Conservation (phyloP, 53 echinoderm and acorn worm species). For the Antedon mediterranea region DNA sequence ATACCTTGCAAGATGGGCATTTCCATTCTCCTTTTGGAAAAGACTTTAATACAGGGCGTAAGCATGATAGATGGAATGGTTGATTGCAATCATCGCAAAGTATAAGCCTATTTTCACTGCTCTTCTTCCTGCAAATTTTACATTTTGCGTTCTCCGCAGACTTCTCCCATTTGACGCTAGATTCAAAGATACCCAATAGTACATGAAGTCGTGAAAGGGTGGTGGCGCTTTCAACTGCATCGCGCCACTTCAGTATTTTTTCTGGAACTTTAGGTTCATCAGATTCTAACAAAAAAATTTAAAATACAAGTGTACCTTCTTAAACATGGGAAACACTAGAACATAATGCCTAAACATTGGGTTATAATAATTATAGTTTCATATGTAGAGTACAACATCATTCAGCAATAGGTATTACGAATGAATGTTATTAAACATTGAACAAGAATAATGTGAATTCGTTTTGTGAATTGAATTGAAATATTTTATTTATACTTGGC, state of each 20-base stretch:
- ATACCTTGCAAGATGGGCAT: constrained; percentile 89
- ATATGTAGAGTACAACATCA: too few relatives aligned
- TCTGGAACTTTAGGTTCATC: constrained; percentile 18
- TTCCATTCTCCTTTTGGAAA: constrained; percentile 66
- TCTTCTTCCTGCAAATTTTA: constrained; percentile 89
- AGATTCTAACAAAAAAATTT: constrained; percentile 5
- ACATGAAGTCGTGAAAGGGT: constrained; percentile 74
- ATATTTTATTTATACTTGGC: too few relatives aligned
- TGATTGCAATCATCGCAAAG: constrained; percentile 89
- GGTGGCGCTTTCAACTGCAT: constrained; percentile 26
- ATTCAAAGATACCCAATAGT: constrained; percentile 60
- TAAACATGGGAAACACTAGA: too few relatives aligned
- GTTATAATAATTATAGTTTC: too few relatives aligned
- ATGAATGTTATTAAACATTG: too few relatives aligned
- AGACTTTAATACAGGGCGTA: constrained; percentile 51
- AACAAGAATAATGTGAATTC: too few relatives aligned
- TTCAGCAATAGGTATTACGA: too few relatives aligned
- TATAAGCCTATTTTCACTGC: constrained; percentile 50
- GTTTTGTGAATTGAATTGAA: too few relatives aligned
- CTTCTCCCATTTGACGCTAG: constrained; percentile 90
- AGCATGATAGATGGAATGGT: constrained; percentile 80
- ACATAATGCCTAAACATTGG: too few relatives aligned
- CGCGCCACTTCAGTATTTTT: constrained; percentile 47
- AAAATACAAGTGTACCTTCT: too few relatives aligned
- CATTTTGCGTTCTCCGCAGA: constrained; percentile 81